phyloP scores from a whole-genome alignment of 1,140 invertebrate genomes.

The Macrocentrus cingulum region DNA sequence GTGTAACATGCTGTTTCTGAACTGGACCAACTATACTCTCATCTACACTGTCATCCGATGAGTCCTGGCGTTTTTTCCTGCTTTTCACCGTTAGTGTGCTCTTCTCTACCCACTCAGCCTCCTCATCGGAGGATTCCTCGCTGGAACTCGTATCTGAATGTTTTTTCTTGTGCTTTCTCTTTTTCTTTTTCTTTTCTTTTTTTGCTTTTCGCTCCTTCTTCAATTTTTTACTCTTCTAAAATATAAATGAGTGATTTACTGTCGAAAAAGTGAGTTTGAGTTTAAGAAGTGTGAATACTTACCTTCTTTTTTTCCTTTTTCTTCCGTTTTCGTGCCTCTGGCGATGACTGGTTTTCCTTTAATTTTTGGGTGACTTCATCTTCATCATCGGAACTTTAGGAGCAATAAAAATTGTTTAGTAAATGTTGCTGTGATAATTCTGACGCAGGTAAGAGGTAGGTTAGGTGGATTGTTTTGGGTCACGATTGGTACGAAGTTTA shows the following conservation, averaged over 20 bases:
- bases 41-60: slow-evolving; percentile 59
- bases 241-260: slow-evolving; percentile 23
- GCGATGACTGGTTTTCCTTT: slow-evolving; percentile 57
- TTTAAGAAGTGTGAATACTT: slow-evolving; percentile 32
- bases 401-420: slow-evolving; percentile 33
- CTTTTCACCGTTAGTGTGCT: slow-evolving; percentile 40
- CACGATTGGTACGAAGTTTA: neutral
- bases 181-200: slow-evolving; percentile 49
- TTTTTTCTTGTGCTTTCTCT: slow-evolving; percentile 51
- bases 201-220: slow-evolving; percentile 57
- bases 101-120: slow-evolving; percentile 74
- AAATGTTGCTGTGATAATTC: slow-evolving; percentile 25
- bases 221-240: slow-evolving; percentile 58
- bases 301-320: slow-evolving; percentile 65
- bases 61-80: slow-evolving; percentile 36
- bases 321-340: slow-evolving; percentile 63
- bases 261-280: neutral
- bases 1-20: slow-evolving; percentile 69
- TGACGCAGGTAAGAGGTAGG: neutral
- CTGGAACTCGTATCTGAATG: slow-evolving; percentile 42
- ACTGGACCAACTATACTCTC: slow-evolving; percentile 71
- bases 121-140: slow-evolving; percentile 42
- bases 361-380: slow-evolving; percentile 57
- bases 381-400: slow-evolving; percentile 55
- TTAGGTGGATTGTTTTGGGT: neutral